These are phyloP conservation scores for Astropecten irregularis DNA, from an alignment of 53 echinoderm and acorn worm species.

Conservation along the genomic window DNA sequence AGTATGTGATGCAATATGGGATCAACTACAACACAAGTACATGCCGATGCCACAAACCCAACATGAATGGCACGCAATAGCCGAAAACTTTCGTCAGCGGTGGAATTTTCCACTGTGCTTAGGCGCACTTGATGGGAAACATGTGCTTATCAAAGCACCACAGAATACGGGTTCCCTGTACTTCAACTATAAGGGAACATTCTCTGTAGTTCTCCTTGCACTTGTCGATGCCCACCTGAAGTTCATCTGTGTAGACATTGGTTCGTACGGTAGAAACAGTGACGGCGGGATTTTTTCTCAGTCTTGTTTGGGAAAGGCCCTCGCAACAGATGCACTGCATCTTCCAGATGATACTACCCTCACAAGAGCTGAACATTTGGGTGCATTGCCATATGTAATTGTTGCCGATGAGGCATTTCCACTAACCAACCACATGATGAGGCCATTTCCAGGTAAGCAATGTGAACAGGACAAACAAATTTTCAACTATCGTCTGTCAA, in stretches of 20 bases:
- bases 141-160: constrained; percentile 42
- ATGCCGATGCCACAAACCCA: not conserved
- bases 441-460: constrained; percentile 16
- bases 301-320: too few species aligned
- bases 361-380: too few species aligned
- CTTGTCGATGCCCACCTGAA: constrained; percentile 47
- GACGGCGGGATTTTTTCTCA: too few species aligned
- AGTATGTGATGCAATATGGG: constrained; percentile 34
- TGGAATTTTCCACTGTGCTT: not conserved
- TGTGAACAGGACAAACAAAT: not conserved
- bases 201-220: constrained; percentile 60
- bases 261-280: constrained; percentile 6
- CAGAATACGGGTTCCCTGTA: constrained; percentile 25
- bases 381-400: not conserved
- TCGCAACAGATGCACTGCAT: too few species aligned
- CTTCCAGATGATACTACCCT: too few species aligned
- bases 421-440: constrained; percentile 31
- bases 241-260: constrained; percentile 54
- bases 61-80: too few species aligned
- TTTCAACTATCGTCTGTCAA: constrained; percentile 31
- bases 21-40: too few species aligned
- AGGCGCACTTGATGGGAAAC: constrained; percentile 18
- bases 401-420: constrained; percentile 62
- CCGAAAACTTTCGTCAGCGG: not conserved
- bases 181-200: constrained; percentile 72